Evolutionary conservation across 2,888 invertebrate genomes (phyloP).

Genomic region (Lagria hirta): DNA sequence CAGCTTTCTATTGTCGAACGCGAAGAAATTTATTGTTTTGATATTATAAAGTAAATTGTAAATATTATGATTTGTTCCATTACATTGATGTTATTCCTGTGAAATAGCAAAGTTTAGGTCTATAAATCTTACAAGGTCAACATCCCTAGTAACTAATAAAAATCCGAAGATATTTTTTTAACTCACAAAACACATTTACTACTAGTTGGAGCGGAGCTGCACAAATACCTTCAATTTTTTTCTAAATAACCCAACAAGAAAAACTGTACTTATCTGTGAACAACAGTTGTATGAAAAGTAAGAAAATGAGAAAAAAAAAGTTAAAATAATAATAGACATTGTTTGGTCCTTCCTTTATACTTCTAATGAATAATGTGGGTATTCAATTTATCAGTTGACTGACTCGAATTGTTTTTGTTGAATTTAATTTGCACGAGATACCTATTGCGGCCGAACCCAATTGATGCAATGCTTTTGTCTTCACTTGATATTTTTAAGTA

Average conservation of each 20-base stretch:
- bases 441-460: constrained; percentile 15
- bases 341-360: background rate
- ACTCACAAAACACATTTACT: too few species aligned
- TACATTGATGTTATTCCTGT: constrained; percentile 20
- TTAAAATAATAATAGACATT: too few species aligned
- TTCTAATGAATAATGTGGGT: constrained; percentile 13
- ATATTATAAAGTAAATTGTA: constrained; percentile 18
- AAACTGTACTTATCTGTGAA: too few species aligned
- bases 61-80: constrained; percentile 19
- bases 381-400: constrained; percentile 17
- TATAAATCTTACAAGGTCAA: constrained; percentile 13
- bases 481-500: constrained; percentile 22
- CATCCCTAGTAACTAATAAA: background rate
- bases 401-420: constrained; percentile 14
- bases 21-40: constrained; percentile 16
- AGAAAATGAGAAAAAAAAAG: too few species aligned
- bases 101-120: constrained; percentile 6
- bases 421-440: constrained; percentile 19
- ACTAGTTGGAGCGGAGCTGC: too few species aligned
- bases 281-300: too few species aligned
- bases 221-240: too few species aligned
- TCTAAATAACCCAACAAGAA: too few species aligned
- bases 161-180: too few species aligned
- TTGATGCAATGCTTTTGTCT: constrained; percentile 18
- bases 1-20: constrained; percentile 14